Base-by-base conservation (phyloP, 2,113 vertebrate genomes). In the Mormyrus lacerda region DNA sequence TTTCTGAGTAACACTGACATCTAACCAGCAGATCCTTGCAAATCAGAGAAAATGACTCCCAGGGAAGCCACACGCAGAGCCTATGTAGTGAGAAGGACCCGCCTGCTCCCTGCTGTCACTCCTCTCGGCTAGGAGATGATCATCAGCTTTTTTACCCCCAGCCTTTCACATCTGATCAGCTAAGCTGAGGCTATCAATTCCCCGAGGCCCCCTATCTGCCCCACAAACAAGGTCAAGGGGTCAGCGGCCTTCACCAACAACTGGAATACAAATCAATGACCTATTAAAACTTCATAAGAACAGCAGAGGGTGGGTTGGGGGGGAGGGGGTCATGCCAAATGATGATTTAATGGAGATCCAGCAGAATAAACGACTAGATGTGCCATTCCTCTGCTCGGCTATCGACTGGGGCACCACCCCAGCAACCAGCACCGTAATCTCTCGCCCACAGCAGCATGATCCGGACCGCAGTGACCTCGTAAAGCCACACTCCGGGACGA, bases 201-300 rank as follows among this genome's bases (percentile, higher is more conserved):
- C 35, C 35, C 7, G 21, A 44, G 51, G 17, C 11, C 51, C 6
- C 47, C 55, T 7, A 44, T 9, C 35, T 17, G 51, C 17, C 87
- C 53, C 35, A 4, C 51, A 89, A 61, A 51, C 13, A 76, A 85
- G 88, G 88, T 85, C 94, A 94, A 50, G 90, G 92, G 94, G 94
- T 96, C 93, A 92, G 42, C 47, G 84, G 85, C 89, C 90, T 90
- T 92, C 53, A 50, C 88, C 88, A 83, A 89, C 65, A 90, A n/a
- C 88, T 89, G 61, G 45, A 89, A 47, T 89, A 87, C 94, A 95
- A 95, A 95, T 96, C 95, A 94, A 96, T 96, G 93, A 58, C 93
- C 92, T 94, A 95, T 96, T 95, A 95, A 93, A 93, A 92, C 92
- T 92, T 94, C 94, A 94, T 94, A 53, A 55, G 19, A 82, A 85